Percentiles rank a stretch among this genome's conserved stretches.
Evolutionary conservation across 2,113 vertebrate genomes (phyloP).

Genomic region (Actenoides hombroni): DNA sequence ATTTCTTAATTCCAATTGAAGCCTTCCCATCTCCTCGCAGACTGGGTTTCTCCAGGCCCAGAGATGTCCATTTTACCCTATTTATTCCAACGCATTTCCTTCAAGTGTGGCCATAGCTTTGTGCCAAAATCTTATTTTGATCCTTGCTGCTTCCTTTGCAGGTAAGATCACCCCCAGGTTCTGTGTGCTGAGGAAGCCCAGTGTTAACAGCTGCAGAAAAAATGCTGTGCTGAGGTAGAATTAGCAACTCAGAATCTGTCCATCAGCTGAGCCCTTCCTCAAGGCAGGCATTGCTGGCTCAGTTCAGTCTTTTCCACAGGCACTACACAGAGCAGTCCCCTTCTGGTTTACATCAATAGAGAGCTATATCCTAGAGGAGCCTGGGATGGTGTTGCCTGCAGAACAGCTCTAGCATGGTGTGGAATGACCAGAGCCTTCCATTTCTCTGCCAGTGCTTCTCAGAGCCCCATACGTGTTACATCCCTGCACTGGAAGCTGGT

Average conservation of each 20-base stretch:
- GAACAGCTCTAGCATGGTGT: neutral
- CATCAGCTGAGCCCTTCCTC: neutral
- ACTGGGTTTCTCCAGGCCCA: neutral
- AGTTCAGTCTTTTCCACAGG: neutral
- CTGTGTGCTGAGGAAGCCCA: neutral
- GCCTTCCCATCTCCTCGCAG: neutral
- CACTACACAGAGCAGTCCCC: neutral
- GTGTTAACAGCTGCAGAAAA: neutral
- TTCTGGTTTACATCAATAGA: neutral
- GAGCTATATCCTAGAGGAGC: neutral
- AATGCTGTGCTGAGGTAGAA: neutral
- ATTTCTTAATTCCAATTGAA: neutral
- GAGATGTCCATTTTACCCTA: neutral
- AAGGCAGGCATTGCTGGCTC: neutral
- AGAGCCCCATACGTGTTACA: neutral
- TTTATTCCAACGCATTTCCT: neutral
- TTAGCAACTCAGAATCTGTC: neutral
- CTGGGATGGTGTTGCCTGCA: neutral
- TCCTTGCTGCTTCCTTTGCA: neutral
- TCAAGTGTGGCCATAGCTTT: neutral
- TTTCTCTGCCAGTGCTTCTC: neutral
- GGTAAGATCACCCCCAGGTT: neutral
- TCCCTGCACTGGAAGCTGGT: neutral
- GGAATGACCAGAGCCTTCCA: neutral
- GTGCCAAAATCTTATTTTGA: neutral